Evolutionary conservation across 2,113 vertebrate genomes (phyloP), one percentile per base, ranked within the genome.

Genomic region (Pelvicachromis taeniatus): DNA sequence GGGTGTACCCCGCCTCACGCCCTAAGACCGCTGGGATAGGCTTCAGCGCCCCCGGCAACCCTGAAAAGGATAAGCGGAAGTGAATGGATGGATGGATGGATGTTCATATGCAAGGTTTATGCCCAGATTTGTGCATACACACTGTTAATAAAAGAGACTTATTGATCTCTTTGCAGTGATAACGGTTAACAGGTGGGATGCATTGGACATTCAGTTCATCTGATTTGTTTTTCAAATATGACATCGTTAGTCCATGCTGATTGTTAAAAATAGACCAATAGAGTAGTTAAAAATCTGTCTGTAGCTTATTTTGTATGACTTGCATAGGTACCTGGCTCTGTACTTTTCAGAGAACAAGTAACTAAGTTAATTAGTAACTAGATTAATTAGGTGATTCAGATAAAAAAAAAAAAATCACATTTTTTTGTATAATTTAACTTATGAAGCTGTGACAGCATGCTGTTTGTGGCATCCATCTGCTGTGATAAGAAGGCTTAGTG

Each of bases 301-400:
- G 14, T 16, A 58, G 14, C 26, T 5, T 17, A 31, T 58, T 58
- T 58, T 58, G 26, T 31, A 58, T 14, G 3, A 31, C 7, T 58
- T 17, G 13, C 29, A 9, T 58, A 31, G 0, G 31, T 17, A 38
- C 35, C 35, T 38, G 35, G 0, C 7, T 0, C 0, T 7, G 14
- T 26, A 58, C 55, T 58, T 58, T 58, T 58, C 4, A 9, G 55
- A 58, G 7, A 26, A 31, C 55, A 58, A 1, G 13, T 58, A 1
- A 58, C 55, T 31, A 1, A 26, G 29, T 58, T 23, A 56, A 56
- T 26, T 55, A 0, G 26, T 58, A 58, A 58, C 55, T 29, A 58
- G 55, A 58, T 58, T 31, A 58, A 58, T 31, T 58, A 58, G 26
- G 2, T 58, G 8, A 31, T 17, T 58, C 8, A 58, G 26, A 58